Evolutionary conservation across 1,140 invertebrate genomes (phyloP).

Genomic region (Platorchestia sp.): DNA sequence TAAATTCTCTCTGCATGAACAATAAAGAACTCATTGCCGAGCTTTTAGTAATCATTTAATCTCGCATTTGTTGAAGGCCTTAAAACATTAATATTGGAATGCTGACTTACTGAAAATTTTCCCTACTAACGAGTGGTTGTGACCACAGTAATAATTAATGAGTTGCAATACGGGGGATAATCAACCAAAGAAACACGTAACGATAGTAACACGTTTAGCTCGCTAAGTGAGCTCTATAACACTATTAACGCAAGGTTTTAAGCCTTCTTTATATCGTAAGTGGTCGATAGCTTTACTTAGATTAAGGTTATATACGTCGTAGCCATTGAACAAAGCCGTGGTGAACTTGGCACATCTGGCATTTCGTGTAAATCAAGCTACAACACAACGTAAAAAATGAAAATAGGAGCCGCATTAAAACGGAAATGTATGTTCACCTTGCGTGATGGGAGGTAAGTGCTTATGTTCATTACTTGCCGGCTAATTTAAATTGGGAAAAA

Average conservation of each 20-base stretch:
- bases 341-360: neutral
- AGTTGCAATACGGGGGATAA: constrained; percentile 37
- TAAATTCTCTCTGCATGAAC: constrained; percentile 50
- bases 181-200: constrained; percentile 28
- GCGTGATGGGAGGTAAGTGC: neutral
- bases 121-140: constrained; percentile 30
- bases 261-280: constrained; percentile 18
- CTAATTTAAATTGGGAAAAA: neutral
- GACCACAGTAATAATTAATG: neutral
- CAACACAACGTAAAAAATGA: neutral
- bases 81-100: constrained; percentile 53
- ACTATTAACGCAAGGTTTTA: neutral
- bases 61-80: constrained; percentile 49
- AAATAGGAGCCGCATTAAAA: neutral
- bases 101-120: constrained; percentile 37
- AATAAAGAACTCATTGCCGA: constrained; percentile 54
- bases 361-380: neutral
- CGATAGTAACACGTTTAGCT: neutral
- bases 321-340: neutral
- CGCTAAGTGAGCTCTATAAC: neutral
- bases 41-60: constrained; percentile 52
- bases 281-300: constrained; percentile 51
- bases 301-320: neutral
- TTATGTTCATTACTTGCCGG: neutral
- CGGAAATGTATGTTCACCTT: neutral